Evolutionary conservation across 1,140 invertebrate species (phyloP), one percentile per base, ranked within the genome.

Genomic region (Caerostris darwini): DNA sequence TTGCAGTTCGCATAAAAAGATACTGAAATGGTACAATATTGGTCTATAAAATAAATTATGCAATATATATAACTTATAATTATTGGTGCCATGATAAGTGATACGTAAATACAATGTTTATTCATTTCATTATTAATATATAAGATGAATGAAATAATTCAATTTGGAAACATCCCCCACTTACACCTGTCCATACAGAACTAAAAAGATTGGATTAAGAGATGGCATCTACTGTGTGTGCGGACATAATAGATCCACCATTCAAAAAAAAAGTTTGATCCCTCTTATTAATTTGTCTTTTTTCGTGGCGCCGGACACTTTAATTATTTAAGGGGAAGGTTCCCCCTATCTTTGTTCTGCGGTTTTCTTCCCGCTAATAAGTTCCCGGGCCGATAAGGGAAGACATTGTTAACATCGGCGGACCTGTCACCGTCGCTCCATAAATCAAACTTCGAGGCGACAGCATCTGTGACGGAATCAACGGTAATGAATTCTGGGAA

Each of bases 301-400:
- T 67, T 89, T 89, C 34, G 12, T 69, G 61, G 64, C 87, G 64
- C 59, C 87, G 57, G 87, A 54, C 61, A 89, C n/a, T 89, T 89
- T 89, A 89, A 89, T 89, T 89, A 89, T 71, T 89, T 89, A 89
- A 89, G 64, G 53, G 82, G n/a, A 57, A 57, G 34, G 61, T 6
- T n/a, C 17, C 54, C 54, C 14, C 57, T 50, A 19, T 61, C 19
- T 19, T 87, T 88, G 61, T 12, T 17, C 61, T 17, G 61, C 59
- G 8, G 34, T 14, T 34, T 50, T 50, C 85, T 87, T 77, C 71
- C 34, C 34, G 12, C 8, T 77, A 77, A 77, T 77, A 77, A 77
- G 71, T 77, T 77, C 53, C 71, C 12, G 50, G 3, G 50, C 10
- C 53, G 50, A 69, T 34, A 54, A 19, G 54, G 10, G n/a, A 59